These are phyloP conservation scores for Eulithis testata DNA, from an alignment of 2,888 invertebrate genomes.

Conservation along the genomic window DNA sequence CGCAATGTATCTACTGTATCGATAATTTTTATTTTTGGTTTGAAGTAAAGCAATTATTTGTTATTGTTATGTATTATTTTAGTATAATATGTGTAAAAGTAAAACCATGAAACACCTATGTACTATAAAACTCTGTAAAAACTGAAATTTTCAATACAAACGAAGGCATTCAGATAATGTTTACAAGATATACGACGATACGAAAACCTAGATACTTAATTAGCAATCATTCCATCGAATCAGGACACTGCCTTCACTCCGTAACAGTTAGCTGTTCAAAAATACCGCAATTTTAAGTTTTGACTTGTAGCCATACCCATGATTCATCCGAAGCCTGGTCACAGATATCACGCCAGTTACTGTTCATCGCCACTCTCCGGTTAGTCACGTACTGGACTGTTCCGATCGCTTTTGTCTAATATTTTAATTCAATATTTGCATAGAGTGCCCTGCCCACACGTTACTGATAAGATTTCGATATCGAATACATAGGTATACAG, in stretches of 20 bases:
- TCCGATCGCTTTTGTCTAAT: conserved; percentile 65
- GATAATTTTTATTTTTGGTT: not conserved
- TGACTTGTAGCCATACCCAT: conserved; percentile 66
- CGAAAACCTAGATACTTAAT: conserved; percentile 9
- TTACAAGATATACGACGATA: not conserved
- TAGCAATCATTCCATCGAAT: conserved; percentile 52
- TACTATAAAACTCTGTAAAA: not conserved
- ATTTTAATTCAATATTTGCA: conserved; percentile 71
- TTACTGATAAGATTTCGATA: conserved; percentile 39
- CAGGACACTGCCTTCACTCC: conserved; percentile 50
- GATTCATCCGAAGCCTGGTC: conserved; percentile 60
- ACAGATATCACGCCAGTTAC: conserved; percentile 25
- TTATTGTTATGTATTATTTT: too few species aligned
- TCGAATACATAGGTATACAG: not conserved
- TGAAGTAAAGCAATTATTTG: too few species aligned
- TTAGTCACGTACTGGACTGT: conserved; percentile 65
- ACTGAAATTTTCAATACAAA: not conserved
- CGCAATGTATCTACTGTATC: not conserved
- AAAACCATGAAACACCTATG: too few species aligned
- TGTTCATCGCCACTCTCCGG: conserved; percentile 42
- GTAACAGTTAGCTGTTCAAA: conserved; percentile 68
- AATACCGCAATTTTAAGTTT: conserved; percentile 76
- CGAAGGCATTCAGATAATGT: too few species aligned
- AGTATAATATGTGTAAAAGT: too few species aligned
- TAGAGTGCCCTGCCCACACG: conserved; percentile 49